Conservation (phyloP, 2,797 vertebrate species). For the Sylvilagus floridanus region DNA sequence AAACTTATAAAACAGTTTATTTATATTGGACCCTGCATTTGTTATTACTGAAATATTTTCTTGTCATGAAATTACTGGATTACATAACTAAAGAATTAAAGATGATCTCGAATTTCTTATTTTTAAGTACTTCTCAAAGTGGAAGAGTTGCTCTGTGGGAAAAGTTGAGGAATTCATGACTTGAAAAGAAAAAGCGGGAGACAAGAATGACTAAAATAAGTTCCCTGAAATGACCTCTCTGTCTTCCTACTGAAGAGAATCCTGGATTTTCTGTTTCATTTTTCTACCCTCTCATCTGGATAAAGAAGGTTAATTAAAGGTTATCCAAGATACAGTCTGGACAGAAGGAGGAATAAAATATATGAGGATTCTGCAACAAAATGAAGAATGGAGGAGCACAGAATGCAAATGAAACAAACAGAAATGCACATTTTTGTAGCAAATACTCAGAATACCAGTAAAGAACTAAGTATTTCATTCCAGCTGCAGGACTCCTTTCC, state of each 20-base stretch:
- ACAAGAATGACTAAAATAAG: constrained; percentile 36
- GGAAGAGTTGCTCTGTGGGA: background rate
- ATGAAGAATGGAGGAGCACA: background rate
- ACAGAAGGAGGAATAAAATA: background rate
- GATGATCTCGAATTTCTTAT: background rate
- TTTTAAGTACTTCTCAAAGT: background rate
- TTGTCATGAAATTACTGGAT: background rate
- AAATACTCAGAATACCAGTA: background rate
- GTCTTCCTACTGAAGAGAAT: background rate
- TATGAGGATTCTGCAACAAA: background rate
- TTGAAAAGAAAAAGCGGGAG: background rate
- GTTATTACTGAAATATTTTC: background rate
- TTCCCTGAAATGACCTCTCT: background rate
- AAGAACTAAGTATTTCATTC: background rate
- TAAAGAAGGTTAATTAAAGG: background rate
- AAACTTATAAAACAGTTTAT: background rate
- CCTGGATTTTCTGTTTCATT: background rate
- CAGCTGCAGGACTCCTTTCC: background rate
- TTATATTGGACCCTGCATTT: background rate
- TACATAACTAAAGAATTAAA: constrained; percentile 5
- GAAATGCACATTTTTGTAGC: background rate
- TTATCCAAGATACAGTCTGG: background rate
- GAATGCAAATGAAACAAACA: background rate
- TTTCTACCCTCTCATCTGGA: background rate
- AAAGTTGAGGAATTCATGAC: background rate